Base-by-base conservation (phyloP, 2,113 vertebrate species). In the Vicugna pacos region DNA sequence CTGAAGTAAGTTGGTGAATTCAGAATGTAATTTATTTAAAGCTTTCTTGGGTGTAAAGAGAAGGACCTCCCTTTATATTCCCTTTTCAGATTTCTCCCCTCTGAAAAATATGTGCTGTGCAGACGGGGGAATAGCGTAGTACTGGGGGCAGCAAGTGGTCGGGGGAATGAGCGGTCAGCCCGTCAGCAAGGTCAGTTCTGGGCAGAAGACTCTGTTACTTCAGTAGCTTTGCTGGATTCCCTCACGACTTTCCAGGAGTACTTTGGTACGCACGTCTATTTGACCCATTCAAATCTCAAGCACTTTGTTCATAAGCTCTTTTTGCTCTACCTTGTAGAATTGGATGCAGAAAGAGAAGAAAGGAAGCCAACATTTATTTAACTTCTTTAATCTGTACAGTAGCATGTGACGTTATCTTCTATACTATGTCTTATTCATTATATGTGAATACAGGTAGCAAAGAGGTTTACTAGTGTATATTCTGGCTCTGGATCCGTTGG, bases 1-100 rank as follows among this genome's bases (percentile, higher is more conserved):
- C 46, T 42, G 16, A 79, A 93, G 82, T 89, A 62, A 96, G 70
- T 42, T 64, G 56, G 62, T 93, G 86, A 87, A 92, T 90, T 89
- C 62, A 92, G 38, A 92, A 70, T 62, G 19, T 42, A 35, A 76
- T 76, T n/a, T 42, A 7, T 76, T 26, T 14, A 50, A 52, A 46
- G 48, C 14, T 64, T 86, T 93, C 81, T 11, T 52, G 11, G 46
- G 7, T 14, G 42, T 9, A 20, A 73, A 42, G 30, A 48, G 46
- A 72, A 30, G 14, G 62, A 32, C 22, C 30, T 46, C 26, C 13
- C 12, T 92, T 79, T 58, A 20, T 42, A n/a, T 12, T 50, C 17
- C 12, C 1, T 19, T 46, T 58, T 60, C 50, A 35, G 50, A 46
- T 64, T 12, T 84, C 42, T 79, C 3, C 20, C 2, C 30, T 76